Evolutionary conservation across 2,888 invertebrate species (phyloP).

Genomic region (Hoplodrina blanda): DNA sequence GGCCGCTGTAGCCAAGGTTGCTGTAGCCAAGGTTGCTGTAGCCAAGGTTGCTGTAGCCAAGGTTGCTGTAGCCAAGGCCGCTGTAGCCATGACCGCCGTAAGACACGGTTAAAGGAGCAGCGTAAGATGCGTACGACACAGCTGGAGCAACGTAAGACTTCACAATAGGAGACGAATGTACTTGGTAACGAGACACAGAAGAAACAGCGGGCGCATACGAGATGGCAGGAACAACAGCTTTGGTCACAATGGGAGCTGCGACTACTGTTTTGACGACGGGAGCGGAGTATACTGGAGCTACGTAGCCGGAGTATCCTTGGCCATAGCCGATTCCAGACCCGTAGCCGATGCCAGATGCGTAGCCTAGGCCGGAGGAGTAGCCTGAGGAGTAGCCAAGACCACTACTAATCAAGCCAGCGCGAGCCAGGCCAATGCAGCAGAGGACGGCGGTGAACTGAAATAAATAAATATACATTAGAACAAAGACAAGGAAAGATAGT

Average conservation of each 20-base stretch:
- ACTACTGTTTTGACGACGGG: conserved; percentile 62
- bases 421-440: conserved; percentile 74
- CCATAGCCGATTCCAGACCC: conserved; percentile 65
- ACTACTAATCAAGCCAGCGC: conserved; percentile 72
- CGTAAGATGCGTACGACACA: conserved; percentile 56
- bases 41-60: conserved; percentile 32
- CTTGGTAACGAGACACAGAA: conserved; percentile 75
- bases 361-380: conserved; percentile 56
- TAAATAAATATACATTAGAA: conserved; percentile 1
- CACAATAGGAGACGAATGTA: conserved; percentile 68
- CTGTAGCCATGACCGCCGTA: conserved; percentile 43
- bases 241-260: conserved; percentile 66
- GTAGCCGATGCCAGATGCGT: conserved; percentile 65
- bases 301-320: conserved; percentile 65
- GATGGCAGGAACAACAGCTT: conserved; percentile 67
- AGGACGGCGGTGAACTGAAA: conserved; percentile 75
- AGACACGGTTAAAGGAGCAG: conserved; percentile 49
- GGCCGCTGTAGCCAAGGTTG: conserved; percentile 18
- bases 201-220: conserved; percentile 73
- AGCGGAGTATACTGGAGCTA: conserved; percentile 67
- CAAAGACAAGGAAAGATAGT: background rate
- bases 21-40: conserved; percentile 42
- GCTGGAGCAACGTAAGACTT: conserved; percentile 62
- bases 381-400: conserved; percentile 60
- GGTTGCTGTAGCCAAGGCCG: conserved; percentile 32